Evolutionary conservation across 1,140 invertebrate genomes (phyloP), one percentile per base, ranked within the genome.

Genomic region (Choristoneura fumiferana): DNA sequence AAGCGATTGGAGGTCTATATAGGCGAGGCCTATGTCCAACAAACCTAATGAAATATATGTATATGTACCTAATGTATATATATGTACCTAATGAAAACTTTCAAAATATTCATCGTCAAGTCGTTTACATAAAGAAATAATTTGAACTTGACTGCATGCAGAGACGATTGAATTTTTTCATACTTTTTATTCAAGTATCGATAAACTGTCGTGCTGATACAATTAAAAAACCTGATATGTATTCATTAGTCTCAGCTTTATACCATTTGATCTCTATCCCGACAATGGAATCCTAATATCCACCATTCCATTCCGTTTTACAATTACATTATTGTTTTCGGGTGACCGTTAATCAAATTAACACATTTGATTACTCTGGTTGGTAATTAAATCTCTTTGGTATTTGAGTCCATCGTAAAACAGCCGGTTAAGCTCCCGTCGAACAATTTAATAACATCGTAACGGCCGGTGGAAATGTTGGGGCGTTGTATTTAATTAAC

Each of bases 371-470:
- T 69, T 65, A 63, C 60, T 54, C 49, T 60, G 57, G 62, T 71
- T 62, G 43, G 43, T 49, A 69, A 76, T 69, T 69, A 71, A 73
- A 73, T 70, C 71, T 68, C 67, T 58, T 62, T 58, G 67, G 58
- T 65, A 49, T 69, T 62, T 53, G 60, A 71, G 63, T 71, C 67
- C 64, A 71, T 74, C 75, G 78, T 85, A 79, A 84, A 76, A 73
- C 77, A 74, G 63, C 67, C 67, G 73, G 74, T 76, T 64, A 71
- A 76, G 69, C 63, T 63, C 39, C 71, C 70, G 75, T 80, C 74
- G 81, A 83, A 85, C 79, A 79, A 73, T 81, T 87, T 87, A 86
- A 86, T 87, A 84, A 82, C 75, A 81, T 83, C 81, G 73, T 80
- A 85, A 84, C 84, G 70, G 71, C 69, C 72, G 65, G 61, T 69